phyloP scores from a whole-genome alignment of 2,113 vertebrate species.

The Proterorhinus semilunaris region DNA sequence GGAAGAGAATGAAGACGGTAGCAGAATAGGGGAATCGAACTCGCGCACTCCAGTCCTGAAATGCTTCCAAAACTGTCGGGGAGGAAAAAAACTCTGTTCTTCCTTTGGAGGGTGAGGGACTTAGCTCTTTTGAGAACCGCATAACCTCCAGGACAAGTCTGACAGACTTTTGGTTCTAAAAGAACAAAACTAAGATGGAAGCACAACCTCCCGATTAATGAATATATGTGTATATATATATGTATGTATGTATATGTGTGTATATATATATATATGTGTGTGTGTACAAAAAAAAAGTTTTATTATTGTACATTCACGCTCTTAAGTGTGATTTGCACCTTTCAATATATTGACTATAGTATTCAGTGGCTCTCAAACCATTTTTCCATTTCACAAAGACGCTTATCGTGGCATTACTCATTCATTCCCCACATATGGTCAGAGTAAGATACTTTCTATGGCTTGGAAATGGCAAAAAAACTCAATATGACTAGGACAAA shows the following conservation, averaged over 20 bases:
- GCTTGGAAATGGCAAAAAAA: no score
- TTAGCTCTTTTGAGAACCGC: background rate
- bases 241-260: background rate
- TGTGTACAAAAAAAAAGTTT: constrained; percentile 33
- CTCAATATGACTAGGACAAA: background rate
- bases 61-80: constrained; percentile 54
- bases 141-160: background rate
- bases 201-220: constrained; percentile 27
- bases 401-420: no score
- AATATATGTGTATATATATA: background rate
- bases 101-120: constrained; percentile 35
- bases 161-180: constrained; percentile 47
- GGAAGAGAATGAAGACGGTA: constrained; percentile 9
- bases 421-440: no score
- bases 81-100: constrained; percentile 41
- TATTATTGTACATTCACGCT: constrained; percentile 54
- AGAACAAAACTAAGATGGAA: constrained; percentile 40
- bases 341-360: constrained; percentile 42
- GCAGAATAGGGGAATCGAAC: constrained; percentile 37
- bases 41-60: constrained; percentile 20
- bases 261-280: constrained; percentile 9
- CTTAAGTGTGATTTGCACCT: constrained; percentile 47
- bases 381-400: no score
- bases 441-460: no score
- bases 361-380: background rate